Percentiles rank a stretch among this genome's conserved stretches.
phyloP scores from a whole-genome alignment of 2,113 vertebrate genomes.

The Microtus montanus region DNA sequence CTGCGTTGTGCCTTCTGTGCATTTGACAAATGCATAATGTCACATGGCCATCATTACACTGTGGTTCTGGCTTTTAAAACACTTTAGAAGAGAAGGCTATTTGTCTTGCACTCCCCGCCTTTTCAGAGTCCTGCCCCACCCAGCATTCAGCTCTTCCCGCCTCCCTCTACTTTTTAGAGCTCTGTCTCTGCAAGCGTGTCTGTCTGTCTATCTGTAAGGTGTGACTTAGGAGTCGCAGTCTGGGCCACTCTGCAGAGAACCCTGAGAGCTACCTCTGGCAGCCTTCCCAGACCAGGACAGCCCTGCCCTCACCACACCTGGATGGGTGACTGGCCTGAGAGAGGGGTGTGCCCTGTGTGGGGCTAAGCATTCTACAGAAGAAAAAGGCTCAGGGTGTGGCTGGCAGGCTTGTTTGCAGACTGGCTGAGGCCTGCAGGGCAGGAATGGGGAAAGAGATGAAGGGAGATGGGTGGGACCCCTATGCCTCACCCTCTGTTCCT shows the following conservation, averaged over 20 bases:
- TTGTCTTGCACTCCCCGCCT: neutral
- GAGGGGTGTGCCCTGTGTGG: neutral
- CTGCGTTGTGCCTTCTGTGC: neutral
- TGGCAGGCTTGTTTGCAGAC: neutral
- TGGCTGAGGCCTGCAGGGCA: neutral
- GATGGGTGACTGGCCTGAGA: neutral
- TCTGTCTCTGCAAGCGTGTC: neutral
- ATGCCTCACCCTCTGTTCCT: neutral
- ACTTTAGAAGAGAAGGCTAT: neutral
- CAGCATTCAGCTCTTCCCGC: no score
- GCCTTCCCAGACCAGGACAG: neutral
- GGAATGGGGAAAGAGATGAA: neutral
- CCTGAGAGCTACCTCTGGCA: neutral
- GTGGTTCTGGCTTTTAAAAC: neutral
- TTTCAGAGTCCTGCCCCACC: neutral
- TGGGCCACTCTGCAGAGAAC: neutral
- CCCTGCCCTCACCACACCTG: neutral
- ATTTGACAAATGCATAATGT: neutral
- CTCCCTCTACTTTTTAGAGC: neutral
- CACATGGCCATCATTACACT: no score
- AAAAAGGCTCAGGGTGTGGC: neutral
- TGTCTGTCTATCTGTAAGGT: neutral
- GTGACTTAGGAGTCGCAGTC: neutral
- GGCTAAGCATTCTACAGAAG: neutral
- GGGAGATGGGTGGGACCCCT: no score